Evolutionary conservation across 2,797 vertebrate genomes (phyloP), one percentile per base, ranked within the genome.

Genomic region (Botia kubotai): DNA sequence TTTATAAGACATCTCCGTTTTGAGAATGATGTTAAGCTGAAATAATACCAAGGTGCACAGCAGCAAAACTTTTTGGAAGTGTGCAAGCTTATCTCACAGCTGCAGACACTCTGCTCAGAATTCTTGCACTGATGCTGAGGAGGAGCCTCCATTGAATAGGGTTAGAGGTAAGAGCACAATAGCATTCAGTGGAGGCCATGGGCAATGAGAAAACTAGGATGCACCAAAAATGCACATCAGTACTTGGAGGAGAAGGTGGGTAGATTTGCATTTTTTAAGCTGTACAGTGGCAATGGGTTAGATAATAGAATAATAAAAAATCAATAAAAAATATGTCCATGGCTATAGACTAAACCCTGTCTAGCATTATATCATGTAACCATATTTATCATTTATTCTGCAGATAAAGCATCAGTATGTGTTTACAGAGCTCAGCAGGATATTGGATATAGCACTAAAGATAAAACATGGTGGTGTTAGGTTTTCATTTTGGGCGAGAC

Each of bases 361-460:
- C 16, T n/a, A 19, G 48, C 29, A 55, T 63, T 36, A 21, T 67
- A 58, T 67, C 36, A 66, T 48, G 50, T 29, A 57, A 29, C 69
- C 33, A 72, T 72, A 73, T 73, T 73, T 73, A 36, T 67, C 50
- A 65, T 14, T 80, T 73, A 13, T 80, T 55, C 50, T n/a, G 66
- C 43, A 48, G 39, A 77, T 77, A 73, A 80, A 43, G 55, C 33
- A 73, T 80, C 50, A 33, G 21, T 48, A 73, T 73, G 62, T 36
- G 62, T 36, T 65, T 6, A 55, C 33, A 57, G 48, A 80, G 21
- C 60, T 73, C 70, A n/a, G 77, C 70, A 73, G 70, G 78, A 80
- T 73, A 80, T 80, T 80, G 48, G 70, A 80, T 10, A 43, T 5
- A 63, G 46, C 46, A 29, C 50, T 73, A 57, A 55, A 80, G 70